Evolutionary conservation across 2,113 vertebrate species (phyloP), one percentile per base, ranked within the genome.

Genomic region (Labeo catla): DNA sequence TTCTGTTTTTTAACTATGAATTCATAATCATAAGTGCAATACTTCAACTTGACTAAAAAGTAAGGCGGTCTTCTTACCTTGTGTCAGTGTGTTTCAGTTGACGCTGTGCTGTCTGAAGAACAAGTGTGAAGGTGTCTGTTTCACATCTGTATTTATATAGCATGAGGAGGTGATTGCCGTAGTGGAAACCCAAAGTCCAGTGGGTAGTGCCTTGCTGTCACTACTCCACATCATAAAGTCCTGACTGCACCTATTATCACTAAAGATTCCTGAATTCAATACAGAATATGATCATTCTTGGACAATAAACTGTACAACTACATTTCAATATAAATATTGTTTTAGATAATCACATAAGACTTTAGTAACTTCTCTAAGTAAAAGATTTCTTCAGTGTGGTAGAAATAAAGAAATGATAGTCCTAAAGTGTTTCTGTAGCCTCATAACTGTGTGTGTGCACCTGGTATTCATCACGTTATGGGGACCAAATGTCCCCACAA

Each of bases 161-260:
- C 59, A 76, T 15, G 74, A 36, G 28, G 83, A 73, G 43, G 34
- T 83, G 88, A 92, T 84, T 83, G 88, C 57, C 10, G 4, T 70
- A 59, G 43, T 80, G 19, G 16, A 85, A 92, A 91, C 88, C 85
- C 94, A 95, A 93, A 93, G 91, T 93, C 92, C 93, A 94, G 63
- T 59, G 84, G 82, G 76, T 85, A 86, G 91, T 93, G 92, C 83
- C 74, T 65, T 89, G 93, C 90, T 93, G 93, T 94, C 84, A 89
- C 43, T 87, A 74, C 39, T 83, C 63, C 83, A 90, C 78, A 85
- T 88, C 86, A 86, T 83, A 87, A 72, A 12, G 88, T 90, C 68
- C 81, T 85, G 54, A 57, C 76, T 73, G 81, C 72, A 88, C 66
- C 89, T 63, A 65, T n/a, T 86, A 59, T 76, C 16, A 57, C 81